Conservation (phyloP, 2,888 invertebrate species). For the Luperina testacea region DNA sequence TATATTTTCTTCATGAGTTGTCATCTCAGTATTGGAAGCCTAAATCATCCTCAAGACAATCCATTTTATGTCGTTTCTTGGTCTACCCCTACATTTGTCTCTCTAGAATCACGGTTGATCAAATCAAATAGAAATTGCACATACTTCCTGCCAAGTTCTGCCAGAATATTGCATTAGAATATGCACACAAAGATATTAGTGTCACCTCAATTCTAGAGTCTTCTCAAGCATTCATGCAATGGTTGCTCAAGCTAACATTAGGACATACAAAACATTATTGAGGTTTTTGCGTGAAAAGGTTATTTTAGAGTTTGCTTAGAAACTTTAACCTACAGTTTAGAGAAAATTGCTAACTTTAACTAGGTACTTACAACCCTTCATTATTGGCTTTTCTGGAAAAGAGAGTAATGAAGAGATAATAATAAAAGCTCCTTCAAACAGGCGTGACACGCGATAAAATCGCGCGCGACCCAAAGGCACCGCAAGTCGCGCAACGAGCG, state of each 20-base stretch:
- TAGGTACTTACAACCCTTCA: neutral
- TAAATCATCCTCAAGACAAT: no score
- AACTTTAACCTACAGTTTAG: neutral
- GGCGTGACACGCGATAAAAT: no score
- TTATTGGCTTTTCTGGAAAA: neutral
- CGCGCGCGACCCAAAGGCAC: no score
- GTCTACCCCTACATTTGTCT: neutral
- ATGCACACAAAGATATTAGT: conserved; percentile 28
- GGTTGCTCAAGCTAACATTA: conserved; percentile 39
- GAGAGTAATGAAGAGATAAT: no score
- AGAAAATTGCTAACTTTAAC: neutral
- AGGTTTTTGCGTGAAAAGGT: conserved; percentile 18
- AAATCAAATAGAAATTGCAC: neutral
- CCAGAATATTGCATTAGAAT: conserved; percentile 29
- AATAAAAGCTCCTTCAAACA: no score
- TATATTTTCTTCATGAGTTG: no score
- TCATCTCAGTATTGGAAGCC: no score
- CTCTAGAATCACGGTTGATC: neutral
- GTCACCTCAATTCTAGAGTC: conserved; percentile 31
- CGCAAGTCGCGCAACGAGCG: no score
- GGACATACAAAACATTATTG: conserved; percentile 21
- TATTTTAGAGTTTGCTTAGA: neutral
- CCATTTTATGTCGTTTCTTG: neutral
- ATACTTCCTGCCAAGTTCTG: neutral
- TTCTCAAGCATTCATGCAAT: conserved; percentile 28